phyloP scores from a whole-genome alignment of 2,888 invertebrate species.

The Cheilosia urbana region DNA sequence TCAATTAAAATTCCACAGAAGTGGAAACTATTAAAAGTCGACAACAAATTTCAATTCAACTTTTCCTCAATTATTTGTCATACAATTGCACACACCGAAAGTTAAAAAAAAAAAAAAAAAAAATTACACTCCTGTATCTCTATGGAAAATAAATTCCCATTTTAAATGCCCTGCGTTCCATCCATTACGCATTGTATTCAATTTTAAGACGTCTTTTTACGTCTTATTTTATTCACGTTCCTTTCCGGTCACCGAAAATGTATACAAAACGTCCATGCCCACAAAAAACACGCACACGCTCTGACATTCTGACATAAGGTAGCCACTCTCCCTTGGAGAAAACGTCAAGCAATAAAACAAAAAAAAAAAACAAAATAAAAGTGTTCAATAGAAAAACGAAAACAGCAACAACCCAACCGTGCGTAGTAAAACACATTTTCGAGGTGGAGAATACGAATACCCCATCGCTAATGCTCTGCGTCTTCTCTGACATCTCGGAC shows the following conservation, averaged over 20 bases:
- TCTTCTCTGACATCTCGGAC: constrained; percentile 7
- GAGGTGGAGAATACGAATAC: constrained; percentile 45
- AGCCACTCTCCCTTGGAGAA: constrained; percentile 15
- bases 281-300: constrained; percentile 47
- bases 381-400: constrained; percentile 54
- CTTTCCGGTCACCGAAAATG: constrained; percentile 71
- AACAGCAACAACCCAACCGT: constrained; percentile 69
- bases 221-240: constrained; percentile 68
- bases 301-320: constrained; percentile 9
- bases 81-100: constrained; percentile 30
- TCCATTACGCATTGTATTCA: constrained; percentile 56
- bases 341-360: constrained; percentile 47
- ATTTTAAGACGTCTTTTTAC: constrained; percentile 63
- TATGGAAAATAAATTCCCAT: constrained; percentile 3
- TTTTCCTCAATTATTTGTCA: constrained; percentile 39
- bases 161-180: constrained; percentile 24
- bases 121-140: constrained; percentile 1
- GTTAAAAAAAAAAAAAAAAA: too few relatives aligned
- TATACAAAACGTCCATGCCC: constrained; percentile 23
- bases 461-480: not conserved
- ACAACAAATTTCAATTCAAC: not conserved
- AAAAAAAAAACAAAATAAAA: constrained; percentile 37
- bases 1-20: constrained; percentile 14
- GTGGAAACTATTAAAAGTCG: constrained; percentile 9
- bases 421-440: constrained; percentile 50